These are phyloP conservation scores for Oscheius sp. DNA, from an alignment of 1,140 invertebrate species.

Conservation along the genomic window DNA sequence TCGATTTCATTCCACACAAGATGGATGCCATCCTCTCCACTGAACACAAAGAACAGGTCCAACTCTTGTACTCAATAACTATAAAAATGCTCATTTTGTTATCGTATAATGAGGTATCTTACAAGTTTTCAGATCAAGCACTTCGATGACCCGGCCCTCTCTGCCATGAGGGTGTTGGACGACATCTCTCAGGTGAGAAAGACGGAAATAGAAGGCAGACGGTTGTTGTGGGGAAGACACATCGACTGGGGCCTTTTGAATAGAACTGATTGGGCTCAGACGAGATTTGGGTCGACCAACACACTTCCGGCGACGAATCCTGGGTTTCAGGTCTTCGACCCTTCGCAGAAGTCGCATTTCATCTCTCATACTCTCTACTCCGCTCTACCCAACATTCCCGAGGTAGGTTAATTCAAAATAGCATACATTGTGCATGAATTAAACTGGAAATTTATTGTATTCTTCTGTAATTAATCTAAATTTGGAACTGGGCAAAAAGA, in stretches of 20 bases:
- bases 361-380: conserved; percentile 47
- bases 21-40: no score
- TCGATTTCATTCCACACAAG: no score
- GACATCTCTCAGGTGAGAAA: conserved; percentile 49
- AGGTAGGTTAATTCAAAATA: no score
- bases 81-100: no score
- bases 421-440: no score
- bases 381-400: conserved; percentile 52
- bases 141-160: conserved; percentile 55
- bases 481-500: no score
- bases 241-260: neutral
- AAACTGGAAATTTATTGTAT: no score
- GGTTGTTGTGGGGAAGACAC: neutral
- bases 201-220: neutral
- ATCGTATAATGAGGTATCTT: no score
- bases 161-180: conserved; percentile 55
- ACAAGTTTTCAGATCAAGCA: conserved; percentile 55
- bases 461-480: no score
- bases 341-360: conserved; percentile 51
- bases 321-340: conserved; percentile 48
- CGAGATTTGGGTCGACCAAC: neutral
- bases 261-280: neutral
- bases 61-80: no score
- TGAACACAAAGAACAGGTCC: no score
- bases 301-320: neutral